phyloP scores from a whole-genome alignment of 1,140 invertebrate species.

The Heliothis subflexa region DNA sequence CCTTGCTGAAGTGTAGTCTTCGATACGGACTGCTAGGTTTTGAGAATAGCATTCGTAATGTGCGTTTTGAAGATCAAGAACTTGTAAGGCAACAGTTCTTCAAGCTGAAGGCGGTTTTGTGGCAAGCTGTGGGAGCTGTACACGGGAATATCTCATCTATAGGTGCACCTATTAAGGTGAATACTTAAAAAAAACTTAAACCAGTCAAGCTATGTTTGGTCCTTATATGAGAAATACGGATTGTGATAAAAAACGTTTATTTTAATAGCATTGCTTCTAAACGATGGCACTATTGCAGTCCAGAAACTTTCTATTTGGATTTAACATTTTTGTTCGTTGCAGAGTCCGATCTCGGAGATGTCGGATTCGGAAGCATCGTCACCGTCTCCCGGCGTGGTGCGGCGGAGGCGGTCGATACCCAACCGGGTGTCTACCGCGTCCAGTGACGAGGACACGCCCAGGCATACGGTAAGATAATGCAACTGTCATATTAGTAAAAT shows the following conservation, averaged over 20 bases:
- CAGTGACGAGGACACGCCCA: conserved; percentile 79
- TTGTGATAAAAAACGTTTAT: no score
- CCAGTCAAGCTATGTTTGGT: no score
- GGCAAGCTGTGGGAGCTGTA: conserved; percentile 69
- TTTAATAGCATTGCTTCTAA: no score
- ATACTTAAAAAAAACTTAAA: no score
- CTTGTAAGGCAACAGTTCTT: conserved; percentile 60
- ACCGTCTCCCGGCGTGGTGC: conserved; percentile 70
- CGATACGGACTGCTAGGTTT: conserved; percentile 59
- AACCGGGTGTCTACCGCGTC: conserved; percentile 73
- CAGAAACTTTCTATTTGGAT: no score
- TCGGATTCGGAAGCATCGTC: conserved; percentile 81
- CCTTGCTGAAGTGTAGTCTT: conserved; percentile 64
- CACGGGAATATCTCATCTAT: conserved; percentile 64
- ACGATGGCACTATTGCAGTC: no score
- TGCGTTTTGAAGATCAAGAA: conserved; percentile 53
- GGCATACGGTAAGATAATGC: conserved; percentile 59
- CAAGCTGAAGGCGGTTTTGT: conserved; percentile 67
- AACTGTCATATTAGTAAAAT: no score
- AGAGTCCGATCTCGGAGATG: conserved; percentile 81
- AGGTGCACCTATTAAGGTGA: conserved; percentile 53
- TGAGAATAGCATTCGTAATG: conserved; percentile 51
- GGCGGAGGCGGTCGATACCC: conserved; percentile 67
- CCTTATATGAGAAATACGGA: no score
- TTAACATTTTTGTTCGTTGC: conserved; percentile 17